These are phyloP conservation scores for Gila orcuttii DNA, from an alignment of 2,113 vertebrate genomes.

Conservation along the genomic window DNA sequence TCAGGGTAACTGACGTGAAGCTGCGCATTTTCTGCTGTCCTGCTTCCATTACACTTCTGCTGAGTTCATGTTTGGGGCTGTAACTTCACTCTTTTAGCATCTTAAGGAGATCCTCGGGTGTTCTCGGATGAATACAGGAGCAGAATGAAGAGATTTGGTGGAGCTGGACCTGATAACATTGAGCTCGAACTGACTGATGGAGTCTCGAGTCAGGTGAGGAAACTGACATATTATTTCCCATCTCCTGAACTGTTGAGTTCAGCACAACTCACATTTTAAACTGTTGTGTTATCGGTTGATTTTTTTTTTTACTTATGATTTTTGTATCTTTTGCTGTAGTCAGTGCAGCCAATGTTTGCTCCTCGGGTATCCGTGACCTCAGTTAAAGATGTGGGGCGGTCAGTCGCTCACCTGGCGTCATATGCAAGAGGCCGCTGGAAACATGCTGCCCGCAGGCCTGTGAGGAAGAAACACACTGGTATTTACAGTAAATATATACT, in stretches of 20 bases:
- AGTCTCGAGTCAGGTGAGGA: slow-evolving; percentile 49
- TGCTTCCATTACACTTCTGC: not conserved
- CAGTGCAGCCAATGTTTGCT: not conserved
- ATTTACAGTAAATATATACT: not conserved
- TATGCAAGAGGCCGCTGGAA: slow-evolving; percentile 66
- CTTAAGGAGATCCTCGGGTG: not conserved
- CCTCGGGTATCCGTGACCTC: slow-evolving; percentile 16
- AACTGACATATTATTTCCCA: not conserved
- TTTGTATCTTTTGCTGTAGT: slow-evolving; percentile 21
- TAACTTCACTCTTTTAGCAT: not conserved
- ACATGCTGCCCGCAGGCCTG: slow-evolving; percentile 40
- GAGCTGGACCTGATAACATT: slow-evolving; percentile 33
- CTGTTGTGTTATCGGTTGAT: not conserved
- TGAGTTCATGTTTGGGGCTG: not conserved
- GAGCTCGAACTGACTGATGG: slow-evolving; percentile 55
- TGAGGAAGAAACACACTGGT: slow-evolving; percentile 60
- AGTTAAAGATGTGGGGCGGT: slow-evolving; percentile 36
- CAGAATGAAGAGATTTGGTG: slow-evolving; percentile 47
- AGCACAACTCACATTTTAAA: not conserved
- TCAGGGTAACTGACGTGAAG: not conserved
- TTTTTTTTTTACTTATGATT: not conserved
- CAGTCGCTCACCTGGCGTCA: slow-evolving; percentile 53
- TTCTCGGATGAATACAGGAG: not conserved
- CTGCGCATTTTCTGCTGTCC: not conserved
- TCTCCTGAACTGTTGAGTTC: not conserved